Evolutionary conservation across 2,888 invertebrate genomes (phyloP).

Genomic region (Ischnus inquisitorius): DNA sequence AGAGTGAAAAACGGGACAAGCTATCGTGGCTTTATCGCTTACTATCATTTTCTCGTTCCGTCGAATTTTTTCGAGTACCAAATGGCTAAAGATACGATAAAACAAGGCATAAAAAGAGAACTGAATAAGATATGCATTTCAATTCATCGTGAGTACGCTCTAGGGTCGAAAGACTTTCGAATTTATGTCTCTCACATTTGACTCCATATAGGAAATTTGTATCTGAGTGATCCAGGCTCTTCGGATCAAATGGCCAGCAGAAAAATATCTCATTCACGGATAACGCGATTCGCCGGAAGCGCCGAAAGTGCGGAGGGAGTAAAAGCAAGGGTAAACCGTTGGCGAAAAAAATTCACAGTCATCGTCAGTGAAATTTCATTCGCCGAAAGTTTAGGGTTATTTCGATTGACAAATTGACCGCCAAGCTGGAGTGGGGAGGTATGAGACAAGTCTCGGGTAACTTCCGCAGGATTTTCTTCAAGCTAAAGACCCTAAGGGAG

Average conservation of each 20-base stretch:
- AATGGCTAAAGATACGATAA: no score
- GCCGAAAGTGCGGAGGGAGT: not conserved
- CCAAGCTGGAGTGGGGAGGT: not conserved
- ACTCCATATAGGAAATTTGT: no score
- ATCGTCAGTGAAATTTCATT: conserved; percentile 43
- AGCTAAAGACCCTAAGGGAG: conserved; percentile 13
- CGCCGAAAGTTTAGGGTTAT: conserved; percentile 42
- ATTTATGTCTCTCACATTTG: no score
- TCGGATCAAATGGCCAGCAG: not conserved
- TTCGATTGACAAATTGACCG: conserved; percentile 40
- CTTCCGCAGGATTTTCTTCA: not conserved
- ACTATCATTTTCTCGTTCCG: no score
- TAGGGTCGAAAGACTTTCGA: no score
- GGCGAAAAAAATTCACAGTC: conserved; percentile 50
- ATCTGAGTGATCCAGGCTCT: no score
- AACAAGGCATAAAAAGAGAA: no score
- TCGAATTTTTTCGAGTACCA: not conserved
- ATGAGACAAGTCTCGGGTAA: not conserved
- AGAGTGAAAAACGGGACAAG: no score
- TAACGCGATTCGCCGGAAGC: conserved; percentile 1
- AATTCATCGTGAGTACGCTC: no score
- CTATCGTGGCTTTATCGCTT: no score
- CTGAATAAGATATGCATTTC: no score
- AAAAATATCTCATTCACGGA: conserved; percentile 9
- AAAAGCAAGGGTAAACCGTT: not conserved